A percentile compares a stretch with the other conserved stretches of the same genome.
Evolutionary conservation across 2,113 vertebrate species (phyloP).

Genomic region (Austrofundulus limnaeus): DNA sequence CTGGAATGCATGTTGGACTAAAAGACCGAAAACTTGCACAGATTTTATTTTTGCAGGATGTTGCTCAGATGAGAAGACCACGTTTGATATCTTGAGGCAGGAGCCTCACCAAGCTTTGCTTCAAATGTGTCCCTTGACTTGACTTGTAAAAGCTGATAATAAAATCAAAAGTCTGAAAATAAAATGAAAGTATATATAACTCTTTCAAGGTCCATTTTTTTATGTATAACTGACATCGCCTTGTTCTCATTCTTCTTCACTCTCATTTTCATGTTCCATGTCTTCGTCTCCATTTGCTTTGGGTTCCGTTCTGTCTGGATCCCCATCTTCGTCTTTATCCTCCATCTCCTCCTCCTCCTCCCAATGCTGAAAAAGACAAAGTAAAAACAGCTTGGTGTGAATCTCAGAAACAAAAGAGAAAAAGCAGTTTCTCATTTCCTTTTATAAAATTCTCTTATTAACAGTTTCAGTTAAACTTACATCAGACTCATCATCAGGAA

Average conservation of each 20-base stretch:
- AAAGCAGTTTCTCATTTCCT: background rate
- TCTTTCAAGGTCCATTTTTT: conserved; percentile 69
- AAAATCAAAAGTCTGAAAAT: conserved; percentile 81
- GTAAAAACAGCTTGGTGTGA: background rate
- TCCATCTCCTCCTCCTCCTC: conserved; percentile 80
- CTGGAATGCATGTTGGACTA: conserved; percentile 13
- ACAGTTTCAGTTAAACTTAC: conserved; percentile 59
- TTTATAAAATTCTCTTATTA: background rate
- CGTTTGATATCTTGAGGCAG: background rate
- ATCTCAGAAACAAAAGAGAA: background rate
- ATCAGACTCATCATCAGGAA: conserved; percentile 75
- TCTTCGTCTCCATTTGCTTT: conserved; percentile 94
- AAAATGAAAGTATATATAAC: conserved; percentile 81
- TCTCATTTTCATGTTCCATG: conserved; percentile 91
- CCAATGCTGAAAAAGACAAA: conserved; percentile 82
- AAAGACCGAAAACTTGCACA: background rate
- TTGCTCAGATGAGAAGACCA: background rate
- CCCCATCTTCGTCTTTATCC: conserved; percentile 66
- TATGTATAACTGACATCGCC: conserved; percentile 21
- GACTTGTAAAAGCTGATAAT: conserved; percentile 74
- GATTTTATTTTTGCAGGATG: conserved; percentile 17
- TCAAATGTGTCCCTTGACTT: conserved; percentile 40
- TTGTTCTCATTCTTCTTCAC: conserved; percentile 89
- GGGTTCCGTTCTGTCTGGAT: conserved; percentile 83
- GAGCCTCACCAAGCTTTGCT: background rate